These are phyloP conservation scores for Peromyscus californicus DNA, from an alignment of 2,113 vertebrate species.

Conservation along the genomic window DNA sequence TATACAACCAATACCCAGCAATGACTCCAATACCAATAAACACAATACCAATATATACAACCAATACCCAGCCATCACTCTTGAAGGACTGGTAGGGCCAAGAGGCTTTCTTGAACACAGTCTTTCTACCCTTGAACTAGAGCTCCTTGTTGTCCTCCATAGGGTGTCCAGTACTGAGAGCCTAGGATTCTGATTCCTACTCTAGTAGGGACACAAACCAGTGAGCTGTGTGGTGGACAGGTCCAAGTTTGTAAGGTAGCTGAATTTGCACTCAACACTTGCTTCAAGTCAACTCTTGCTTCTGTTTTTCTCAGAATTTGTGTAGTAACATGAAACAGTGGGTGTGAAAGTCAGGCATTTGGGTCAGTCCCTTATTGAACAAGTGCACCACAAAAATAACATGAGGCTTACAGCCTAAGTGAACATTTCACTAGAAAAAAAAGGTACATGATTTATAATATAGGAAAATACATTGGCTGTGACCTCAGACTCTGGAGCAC, in stretches of 20 bases:
- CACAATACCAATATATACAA: not conserved
- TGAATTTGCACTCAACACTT: not conserved
- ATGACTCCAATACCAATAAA: not conserved
- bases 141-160: not conserved
- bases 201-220: not conserved
- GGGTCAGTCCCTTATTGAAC: not conserved
- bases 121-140: not conserved
- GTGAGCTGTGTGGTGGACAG: not conserved
- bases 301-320: not conserved
- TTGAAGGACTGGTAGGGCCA: accelerated
- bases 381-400: not conserved
- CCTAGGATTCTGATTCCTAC: not conserved
- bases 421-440: not conserved
- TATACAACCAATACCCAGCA: no score
- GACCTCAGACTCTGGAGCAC: not conserved
- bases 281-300: not conserved
- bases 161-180: not conserved
- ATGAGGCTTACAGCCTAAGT: not conserved
- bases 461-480: not conserved
- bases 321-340: not conserved
- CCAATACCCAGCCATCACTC: not conserved
- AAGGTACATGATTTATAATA: not conserved
- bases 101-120: accelerated
- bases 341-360: not conserved
- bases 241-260: not conserved